Base-by-base conservation (phyloP, 2,113 vertebrate genomes). In the Pungitius pungitius region DNA sequence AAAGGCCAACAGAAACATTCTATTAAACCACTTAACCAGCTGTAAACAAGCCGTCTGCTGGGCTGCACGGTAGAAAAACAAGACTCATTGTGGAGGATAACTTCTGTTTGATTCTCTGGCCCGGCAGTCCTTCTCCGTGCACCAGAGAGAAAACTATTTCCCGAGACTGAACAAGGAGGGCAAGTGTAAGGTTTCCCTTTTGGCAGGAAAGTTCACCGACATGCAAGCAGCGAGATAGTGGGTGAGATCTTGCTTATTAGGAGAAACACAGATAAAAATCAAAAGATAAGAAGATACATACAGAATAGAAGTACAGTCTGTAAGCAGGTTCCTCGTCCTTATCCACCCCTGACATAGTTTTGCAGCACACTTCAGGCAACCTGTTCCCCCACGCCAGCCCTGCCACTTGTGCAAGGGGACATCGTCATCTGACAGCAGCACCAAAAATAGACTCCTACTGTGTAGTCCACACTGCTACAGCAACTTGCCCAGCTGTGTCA, bases 251-350 rank as follows among this genome's bases (percentile, higher is more conserved):
- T 51, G 43, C 75, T 75, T 22, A 66, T 47, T 59, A 81, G 56
- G 69, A 73, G 58, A 76, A 37, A 69, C 59, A 52, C 33, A 72
- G 27, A 65, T 51, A 56, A 66, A 55, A 72, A 83, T 57, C 6
- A 80, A 65, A 69, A 80, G 72, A 83, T 83, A 27, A 87, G 72
- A 85, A 72, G 47, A 84, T 95, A 95, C 94, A 72, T 94, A 94
- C 94, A 86, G 93, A 94, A 71, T 91, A 94, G 92, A 95, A 94
- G 94, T 83, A 93, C 75, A 93, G 92, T 80, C 88, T 91, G 89
- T 80, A 93, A 84, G 92, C 85, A 64, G 93, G 90, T 80, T 94
- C 92, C 65, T 93, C 89, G 64, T 92, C 92, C 74, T 91, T 82
- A 79, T 92, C 92, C 85, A 73, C 78, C 74, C 75, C 83, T 87